A percentile compares a stretch with the other conserved stretches of the same genome.
phyloP scores from a whole-genome alignment of 2,888 invertebrate species.

The Agrochola macilenta region DNA sequence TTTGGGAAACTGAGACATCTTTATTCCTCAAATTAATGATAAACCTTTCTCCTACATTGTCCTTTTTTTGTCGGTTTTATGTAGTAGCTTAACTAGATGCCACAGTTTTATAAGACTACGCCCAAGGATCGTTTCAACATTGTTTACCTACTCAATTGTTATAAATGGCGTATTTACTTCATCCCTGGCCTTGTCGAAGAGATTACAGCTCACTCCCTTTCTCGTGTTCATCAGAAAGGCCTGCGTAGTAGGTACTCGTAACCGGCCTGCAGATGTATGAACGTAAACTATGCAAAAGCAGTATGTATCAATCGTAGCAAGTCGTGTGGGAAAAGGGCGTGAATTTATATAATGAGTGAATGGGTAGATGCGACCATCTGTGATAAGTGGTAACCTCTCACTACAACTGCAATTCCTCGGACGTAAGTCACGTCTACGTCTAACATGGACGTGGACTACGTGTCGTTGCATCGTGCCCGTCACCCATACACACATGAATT shows the following conservation, averaged over 20 bases:
- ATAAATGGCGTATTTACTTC: neutral
- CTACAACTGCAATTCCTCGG: neutral
- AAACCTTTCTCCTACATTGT: too few relatives aligned
- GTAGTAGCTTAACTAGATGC: neutral
- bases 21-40: neutral
- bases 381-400: conserved; percentile 7
- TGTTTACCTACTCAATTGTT: too few relatives aligned
- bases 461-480: conserved; percentile 2
- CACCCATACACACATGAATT: conserved; percentile 4
- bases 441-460: conserved; percentile 8
- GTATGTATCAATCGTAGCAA: neutral
- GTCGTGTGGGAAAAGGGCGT: neutral
- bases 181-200: neutral
- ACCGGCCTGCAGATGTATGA: neutral
- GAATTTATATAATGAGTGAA: neutral
- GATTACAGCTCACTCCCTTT: neutral
- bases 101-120: too few relatives aligned
- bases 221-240: neutral
- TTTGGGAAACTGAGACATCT: neutral
- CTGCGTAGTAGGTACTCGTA: neutral
- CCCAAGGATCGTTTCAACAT: too few relatives aligned
- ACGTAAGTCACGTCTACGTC: conserved; percentile 20
- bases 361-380: neutral
- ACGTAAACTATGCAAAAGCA: neutral
- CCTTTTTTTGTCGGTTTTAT: neutral